Evolutionary conservation across 2,113 vertebrate species (phyloP).

Genomic region (Gambusia holbrooki): DNA sequence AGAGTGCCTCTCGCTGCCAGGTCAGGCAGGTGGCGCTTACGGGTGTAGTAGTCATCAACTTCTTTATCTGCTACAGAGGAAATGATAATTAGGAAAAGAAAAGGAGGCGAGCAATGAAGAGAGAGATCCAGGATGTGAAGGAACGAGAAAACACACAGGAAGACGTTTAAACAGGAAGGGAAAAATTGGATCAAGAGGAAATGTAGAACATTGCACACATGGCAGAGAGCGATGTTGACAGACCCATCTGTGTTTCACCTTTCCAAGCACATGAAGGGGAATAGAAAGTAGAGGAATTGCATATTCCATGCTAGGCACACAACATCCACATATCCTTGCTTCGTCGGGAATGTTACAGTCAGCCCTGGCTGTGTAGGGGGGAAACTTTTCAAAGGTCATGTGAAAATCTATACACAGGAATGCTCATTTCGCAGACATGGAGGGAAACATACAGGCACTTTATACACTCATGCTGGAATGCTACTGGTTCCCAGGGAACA

Average conservation of each 20-base stretch:
- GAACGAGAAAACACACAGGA: conserved; percentile 1
- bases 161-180: conserved; percentile 33
- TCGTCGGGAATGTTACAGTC: conserved; percentile 60
- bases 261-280: conserved; percentile 51
- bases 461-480: conserved; percentile 50
- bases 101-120: conserved; percentile 26
- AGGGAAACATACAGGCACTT: conserved; percentile 54
- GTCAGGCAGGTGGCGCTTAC: conserved; percentile 93
- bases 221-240: conserved; percentile 38
- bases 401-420: conserved; percentile 44
- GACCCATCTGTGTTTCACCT: conserved; percentile 52
- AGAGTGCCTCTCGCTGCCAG: conserved; percentile 94
- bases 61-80: conserved; percentile 92
- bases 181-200: conserved; percentile 32
- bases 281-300: conserved; percentile 51
- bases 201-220: conserved; percentile 31
- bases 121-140: conserved; percentile 16
- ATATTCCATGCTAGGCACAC: conserved; percentile 71
- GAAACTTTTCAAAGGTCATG: conserved; percentile 68
- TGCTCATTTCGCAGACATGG: conserved; percentile 24
- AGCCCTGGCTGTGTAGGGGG: conserved; percentile 57
- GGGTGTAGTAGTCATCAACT: conserved; percentile 95
- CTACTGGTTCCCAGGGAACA: conserved; percentile 6
- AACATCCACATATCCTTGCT: conserved; percentile 50
- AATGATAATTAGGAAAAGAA: conserved; percentile 8